A percentile compares a stretch with the other conserved stretches of the same genome.
Conservation (phyloP, 2,113 vertebrate species). For the Leptodactylus fuscus region DNA sequence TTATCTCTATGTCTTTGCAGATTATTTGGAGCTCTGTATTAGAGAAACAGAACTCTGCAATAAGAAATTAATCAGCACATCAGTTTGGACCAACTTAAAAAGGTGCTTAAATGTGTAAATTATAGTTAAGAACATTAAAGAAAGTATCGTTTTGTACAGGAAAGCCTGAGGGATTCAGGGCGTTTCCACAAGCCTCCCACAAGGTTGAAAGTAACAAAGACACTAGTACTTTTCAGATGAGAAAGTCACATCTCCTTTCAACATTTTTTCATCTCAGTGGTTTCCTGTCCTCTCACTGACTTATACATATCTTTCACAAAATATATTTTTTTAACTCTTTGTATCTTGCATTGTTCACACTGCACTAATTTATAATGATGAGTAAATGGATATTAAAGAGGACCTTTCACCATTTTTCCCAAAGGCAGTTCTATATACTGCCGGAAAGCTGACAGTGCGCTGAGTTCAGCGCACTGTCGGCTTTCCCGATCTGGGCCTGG, state of each 20-base stretch:
- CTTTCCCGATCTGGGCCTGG: no score
- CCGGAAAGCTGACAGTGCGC: no score
- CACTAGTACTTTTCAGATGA: constrained; percentile 25
- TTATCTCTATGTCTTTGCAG: neutral
- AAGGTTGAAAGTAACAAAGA: constrained; percentile 31
- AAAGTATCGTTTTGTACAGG: neutral
- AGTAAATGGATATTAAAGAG: neutral
- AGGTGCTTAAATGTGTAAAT: neutral
- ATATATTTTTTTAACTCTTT: constrained; percentile 30
- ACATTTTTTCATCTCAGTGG: constrained; percentile 27
- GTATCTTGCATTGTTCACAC: neutral
- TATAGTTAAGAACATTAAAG: neutral
- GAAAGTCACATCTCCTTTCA: constrained; percentile 26
- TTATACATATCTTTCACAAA: constrained; percentile 9
- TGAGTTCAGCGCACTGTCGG: no score
- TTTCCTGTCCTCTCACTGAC: constrained; percentile 54
- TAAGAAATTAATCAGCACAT: neutral
- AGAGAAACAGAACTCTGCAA: neutral
- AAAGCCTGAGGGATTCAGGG: constrained; percentile 15
- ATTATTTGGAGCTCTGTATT: neutral
- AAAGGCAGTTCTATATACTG: no score
- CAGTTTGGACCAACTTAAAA: neutral
- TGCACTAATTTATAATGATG: neutral
- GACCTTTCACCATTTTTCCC: no score
- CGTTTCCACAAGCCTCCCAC: constrained; percentile 32